These are phyloP conservation scores for Chelonia mydas DNA, from an alignment of 2,797 vertebrate species.

Conservation along the genomic window DNA sequence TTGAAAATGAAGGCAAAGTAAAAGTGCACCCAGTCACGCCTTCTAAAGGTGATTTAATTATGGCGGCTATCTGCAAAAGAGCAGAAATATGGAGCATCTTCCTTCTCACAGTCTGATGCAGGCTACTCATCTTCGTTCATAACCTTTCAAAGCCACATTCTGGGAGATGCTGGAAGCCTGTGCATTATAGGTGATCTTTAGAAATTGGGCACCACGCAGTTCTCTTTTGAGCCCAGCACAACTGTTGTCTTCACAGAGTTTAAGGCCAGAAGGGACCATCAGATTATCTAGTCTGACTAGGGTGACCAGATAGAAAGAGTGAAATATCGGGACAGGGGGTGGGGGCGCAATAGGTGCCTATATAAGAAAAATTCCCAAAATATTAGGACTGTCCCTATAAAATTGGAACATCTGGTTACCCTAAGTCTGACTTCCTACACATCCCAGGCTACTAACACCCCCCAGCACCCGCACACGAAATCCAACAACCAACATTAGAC, in stretches of 20 bases:
- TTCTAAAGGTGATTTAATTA: constrained; percentile 26
- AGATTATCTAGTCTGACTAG: background rate
- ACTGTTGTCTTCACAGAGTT: background rate
- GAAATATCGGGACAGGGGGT: no score
- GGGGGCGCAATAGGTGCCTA: no score
- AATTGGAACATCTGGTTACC: no score
- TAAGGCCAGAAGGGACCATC: background rate
- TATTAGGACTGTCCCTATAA: no score
- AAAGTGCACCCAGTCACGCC: constrained; percentile 50
- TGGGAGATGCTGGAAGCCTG: background rate
- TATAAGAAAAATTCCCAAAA: no score
- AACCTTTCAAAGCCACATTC: constrained; percentile 22
- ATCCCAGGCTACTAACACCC: background rate
- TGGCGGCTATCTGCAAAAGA: constrained; percentile 52
- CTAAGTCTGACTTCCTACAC: background rate
- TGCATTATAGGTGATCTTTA: background rate
- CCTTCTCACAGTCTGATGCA: constrained; percentile 58
- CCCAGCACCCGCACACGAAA: background rate
- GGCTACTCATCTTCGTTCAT: constrained; percentile 72
- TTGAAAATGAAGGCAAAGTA: constrained; percentile 65
- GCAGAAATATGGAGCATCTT: constrained; percentile 9
- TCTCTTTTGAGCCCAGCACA: background rate
- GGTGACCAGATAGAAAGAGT: no score
- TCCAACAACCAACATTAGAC: background rate
- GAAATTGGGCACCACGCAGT: background rate